Evolutionary conservation across 2,888 invertebrate genomes (phyloP).

Genomic region (Xanthorhoe designata): DNA sequence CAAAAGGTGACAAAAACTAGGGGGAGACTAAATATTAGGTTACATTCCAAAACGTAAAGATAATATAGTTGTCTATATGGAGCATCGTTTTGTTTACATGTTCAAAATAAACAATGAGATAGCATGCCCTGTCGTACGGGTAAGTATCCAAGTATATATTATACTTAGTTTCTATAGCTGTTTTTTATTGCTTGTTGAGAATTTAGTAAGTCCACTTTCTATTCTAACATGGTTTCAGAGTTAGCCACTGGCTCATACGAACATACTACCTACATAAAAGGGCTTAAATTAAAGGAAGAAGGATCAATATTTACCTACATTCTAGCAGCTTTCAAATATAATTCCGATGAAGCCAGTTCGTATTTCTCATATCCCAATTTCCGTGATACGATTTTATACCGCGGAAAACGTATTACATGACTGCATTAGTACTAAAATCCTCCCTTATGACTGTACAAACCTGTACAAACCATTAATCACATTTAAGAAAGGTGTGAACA

Average conservation of each 20-base stretch:
- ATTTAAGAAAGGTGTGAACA: slow-evolving; percentile 20
- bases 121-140: slow-evolving; percentile 23
- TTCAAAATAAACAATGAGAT: slow-evolving; percentile 33
- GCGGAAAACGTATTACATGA: background rate
- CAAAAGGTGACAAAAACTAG: background rate
- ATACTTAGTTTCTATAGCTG: too few species aligned
- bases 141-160: slow-evolving; percentile 24
- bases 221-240: too few species aligned
- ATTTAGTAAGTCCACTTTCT: too few species aligned
- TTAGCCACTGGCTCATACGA: too few species aligned
- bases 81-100: slow-evolving; percentile 34
- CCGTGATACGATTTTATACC: slow-evolving; percentile 3
- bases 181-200: too few species aligned
- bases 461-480: slow-evolving; percentile 45
- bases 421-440: slow-evolving; percentile 31
- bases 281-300: too few species aligned
- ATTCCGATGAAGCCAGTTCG: background rate
- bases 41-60: slow-evolving; percentile 4
- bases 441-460: slow-evolving; percentile 42
- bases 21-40: slow-evolving; percentile 4
- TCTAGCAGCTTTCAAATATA: background rate
- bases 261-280: too few species aligned
- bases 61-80: slow-evolving; percentile 9
- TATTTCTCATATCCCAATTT: background rate
- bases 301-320: background rate